Base-by-base conservation (phyloP, 2,113 vertebrate genomes). In the Callaeas wilsoni region DNA sequence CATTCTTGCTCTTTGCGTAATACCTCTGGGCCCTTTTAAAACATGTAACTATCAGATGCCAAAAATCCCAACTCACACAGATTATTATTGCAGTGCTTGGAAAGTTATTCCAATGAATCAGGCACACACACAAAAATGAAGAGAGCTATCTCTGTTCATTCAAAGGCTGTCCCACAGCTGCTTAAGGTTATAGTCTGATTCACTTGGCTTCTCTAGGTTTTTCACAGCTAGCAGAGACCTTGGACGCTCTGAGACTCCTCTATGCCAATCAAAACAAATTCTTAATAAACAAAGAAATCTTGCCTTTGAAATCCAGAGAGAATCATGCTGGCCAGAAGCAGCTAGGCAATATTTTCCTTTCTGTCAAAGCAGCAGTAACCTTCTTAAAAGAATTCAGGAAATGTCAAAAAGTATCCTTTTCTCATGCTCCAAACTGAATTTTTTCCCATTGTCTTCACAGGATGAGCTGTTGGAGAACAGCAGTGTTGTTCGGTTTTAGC, bases 191-290 rank as follows among this genome's bases (percentile, higher is more conserved):
- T 62, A 95, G 91, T 62, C 86, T 84, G 95, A 94, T 94, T 91
- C 94, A 77, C 88, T 94, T 86, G 88, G 86, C 59, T 96, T 95
- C 95, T 73, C 70, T 76, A 60, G 37, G 16, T 82, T 97, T 96
- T 96, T 96, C 88, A 68, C 84, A 87, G 87, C 91, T 87, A 85
- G 68, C 68, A 86, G 81, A 92, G 91, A 91, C 91, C 90, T 81
- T 65, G 76, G 84, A 95, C 74, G 79, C 81, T 93, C 86, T 62
- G 90, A 95, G 92, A 80, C 79, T 88, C 85, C 90, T 4, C 1
- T 19, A 80, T 62, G 96, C 84, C 97, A 97, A 84, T 97, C 96
- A 97, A 96, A 96, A 84, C 53, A 92, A 88, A 93, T 93, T 90
- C 79, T 83, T 95, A 86, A 95, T 86, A 96, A 95, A 95, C 81